Conservation (phyloP, 1,140 invertebrate genomes). For the Solen grandis region DNA sequence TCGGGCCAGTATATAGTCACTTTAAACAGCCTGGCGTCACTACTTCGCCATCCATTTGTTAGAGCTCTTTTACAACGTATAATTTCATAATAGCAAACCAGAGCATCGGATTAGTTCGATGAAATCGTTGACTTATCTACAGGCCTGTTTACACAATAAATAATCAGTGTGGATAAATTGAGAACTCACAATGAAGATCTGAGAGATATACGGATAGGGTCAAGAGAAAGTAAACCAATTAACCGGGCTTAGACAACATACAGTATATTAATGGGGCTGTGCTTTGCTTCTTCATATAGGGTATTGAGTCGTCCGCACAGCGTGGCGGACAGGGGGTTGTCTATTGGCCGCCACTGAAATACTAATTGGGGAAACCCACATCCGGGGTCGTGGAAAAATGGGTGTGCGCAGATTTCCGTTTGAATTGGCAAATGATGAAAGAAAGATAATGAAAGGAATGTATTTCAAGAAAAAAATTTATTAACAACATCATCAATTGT, state of each 20-base stretch:
- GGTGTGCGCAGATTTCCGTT: no score
- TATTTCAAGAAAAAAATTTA: no score
- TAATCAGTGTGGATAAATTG: constrained; percentile 15
- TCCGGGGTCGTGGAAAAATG: background rate
- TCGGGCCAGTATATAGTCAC: no score
- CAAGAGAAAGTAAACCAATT: constrained; percentile 40
- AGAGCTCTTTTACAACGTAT: no score
- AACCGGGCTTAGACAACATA: constrained; percentile 22
- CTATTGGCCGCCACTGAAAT: background rate
- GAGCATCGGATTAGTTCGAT: constrained; percentile 18
- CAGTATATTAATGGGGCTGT: no score
- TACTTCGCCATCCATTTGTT: no score
- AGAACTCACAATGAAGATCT: constrained; percentile 43
- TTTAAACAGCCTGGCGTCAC: no score
- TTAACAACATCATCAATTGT: no score
- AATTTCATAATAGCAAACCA: no score
- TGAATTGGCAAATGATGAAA: no score
- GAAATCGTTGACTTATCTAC: constrained; percentile 36
- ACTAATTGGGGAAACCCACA: background rate
- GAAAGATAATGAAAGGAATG: no score
- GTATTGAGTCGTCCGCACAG: background rate
- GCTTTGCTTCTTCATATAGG: no score
- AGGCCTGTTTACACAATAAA: constrained; percentile 49
- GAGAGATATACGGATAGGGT: constrained; percentile 3
- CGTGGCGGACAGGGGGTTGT: background rate